Percentiles rank a stretch among this genome's conserved stretches.
Evolutionary conservation across 2,888 invertebrate genomes (phyloP).

Genomic region (Macrostomum cliftonense): DNA sequence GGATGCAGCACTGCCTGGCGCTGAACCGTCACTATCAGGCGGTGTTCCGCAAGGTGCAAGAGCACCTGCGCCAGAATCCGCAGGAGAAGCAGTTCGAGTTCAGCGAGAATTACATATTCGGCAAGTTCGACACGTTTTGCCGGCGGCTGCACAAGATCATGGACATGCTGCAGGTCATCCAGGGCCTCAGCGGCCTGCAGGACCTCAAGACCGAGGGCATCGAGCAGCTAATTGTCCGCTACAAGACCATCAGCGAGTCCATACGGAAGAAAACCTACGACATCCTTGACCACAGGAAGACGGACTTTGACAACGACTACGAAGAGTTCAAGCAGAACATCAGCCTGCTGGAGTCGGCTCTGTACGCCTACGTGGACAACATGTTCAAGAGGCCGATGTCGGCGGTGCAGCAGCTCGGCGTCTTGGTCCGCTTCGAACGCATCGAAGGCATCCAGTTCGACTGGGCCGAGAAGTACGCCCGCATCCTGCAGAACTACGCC

Average conservation of each 20-base stretch:
- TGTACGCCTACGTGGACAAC: constrained; percentile 50
- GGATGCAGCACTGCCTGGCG: constrained; percentile 64
- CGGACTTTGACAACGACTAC: constrained; percentile 68
- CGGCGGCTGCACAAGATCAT: constrained; percentile 66
- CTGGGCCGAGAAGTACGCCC: constrained; percentile 36
- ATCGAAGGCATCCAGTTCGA: constrained; percentile 32
- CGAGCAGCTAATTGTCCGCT: constrained; percentile 51
- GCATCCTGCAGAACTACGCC: constrained; percentile 42
- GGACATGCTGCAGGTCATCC: constrained; percentile 69
- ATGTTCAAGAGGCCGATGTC: constrained; percentile 30
- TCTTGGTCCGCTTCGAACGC: constrained; percentile 33
- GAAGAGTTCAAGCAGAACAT: constrained; percentile 58
- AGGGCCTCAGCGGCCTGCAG: constrained; percentile 60
- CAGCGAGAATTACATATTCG: constrained; percentile 84
- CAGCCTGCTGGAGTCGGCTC: constrained; percentile 39
- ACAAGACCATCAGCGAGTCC: constrained; percentile 61
- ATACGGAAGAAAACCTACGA: constrained; percentile 72
- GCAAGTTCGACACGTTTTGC: constrained; percentile 85
- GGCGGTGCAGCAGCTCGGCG: constrained; percentile 32
- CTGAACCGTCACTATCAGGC: constrained; percentile 64
- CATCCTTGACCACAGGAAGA: constrained; percentile 70
- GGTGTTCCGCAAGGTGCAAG: constrained; percentile 50
- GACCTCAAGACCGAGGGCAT: constrained; percentile 43
- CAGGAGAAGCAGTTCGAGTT: constrained; percentile 67
- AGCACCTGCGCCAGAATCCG: constrained; percentile 49